Percentiles rank a stretch among this genome's conserved stretches.
Conservation (phyloP, 2,888 invertebrate species). For the Calliopum simillimum region DNA sequence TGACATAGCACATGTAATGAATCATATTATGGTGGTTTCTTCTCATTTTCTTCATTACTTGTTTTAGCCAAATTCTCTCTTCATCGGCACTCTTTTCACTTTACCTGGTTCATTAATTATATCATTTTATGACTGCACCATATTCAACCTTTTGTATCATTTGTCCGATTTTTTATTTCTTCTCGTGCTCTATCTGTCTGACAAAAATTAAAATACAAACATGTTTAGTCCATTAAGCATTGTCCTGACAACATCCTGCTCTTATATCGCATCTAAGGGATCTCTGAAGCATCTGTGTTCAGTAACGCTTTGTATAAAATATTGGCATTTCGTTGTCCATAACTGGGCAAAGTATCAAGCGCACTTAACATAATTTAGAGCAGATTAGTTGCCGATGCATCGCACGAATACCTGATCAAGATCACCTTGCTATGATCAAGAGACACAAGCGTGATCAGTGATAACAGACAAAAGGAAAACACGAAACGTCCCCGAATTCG, state of each 20-base stretch:
- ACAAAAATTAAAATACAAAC: neutral
- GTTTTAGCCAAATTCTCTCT: neutral
- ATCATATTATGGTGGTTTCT: no score
- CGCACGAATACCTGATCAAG: slow-evolving; percentile 1
- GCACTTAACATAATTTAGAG: neutral
- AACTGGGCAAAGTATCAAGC: neutral
- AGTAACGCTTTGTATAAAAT: no score
- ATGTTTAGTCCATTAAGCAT: slow-evolving; percentile 14
- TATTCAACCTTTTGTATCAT: neutral
- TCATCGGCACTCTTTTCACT: neutral
- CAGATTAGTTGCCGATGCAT: neutral
- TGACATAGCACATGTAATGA: no score
- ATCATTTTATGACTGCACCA: neutral
- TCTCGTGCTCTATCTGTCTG: neutral
- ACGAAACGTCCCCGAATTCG: no score
- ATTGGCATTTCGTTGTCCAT: neutral
- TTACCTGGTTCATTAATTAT: neutral
- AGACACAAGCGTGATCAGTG: neutral
- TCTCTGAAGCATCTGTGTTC: slow-evolving; percentile 2
- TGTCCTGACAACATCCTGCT: neutral
- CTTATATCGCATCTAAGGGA: neutral
- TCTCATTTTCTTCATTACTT: no score
- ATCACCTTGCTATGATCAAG: slow-evolving; percentile 1
- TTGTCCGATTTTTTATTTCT: no score
- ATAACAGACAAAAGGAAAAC: no score